These are phyloP conservation scores for Rattus norvegicus DNA, from an alignment of 2,113 vertebrate species.

Conservation along the genomic window GRCr8 NC_086021.1:83992001-83992500, in stretches of 20 bases:
- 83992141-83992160: not conserved
- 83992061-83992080: not conserved
- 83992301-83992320: not conserved
- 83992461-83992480: not conserved
- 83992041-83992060: not conserved
- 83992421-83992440: not conserved
- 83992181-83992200: not conserved
- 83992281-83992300: not conserved
- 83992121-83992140: not conserved
- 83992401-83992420: not conserved
- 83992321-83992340: slow-evolving; percentile 5
- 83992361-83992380: not conserved
- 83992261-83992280: not conserved
- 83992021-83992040: not conserved
- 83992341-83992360: not conserved
- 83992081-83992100: not conserved
- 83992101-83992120: not conserved
- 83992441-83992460: not conserved
- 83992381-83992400: not conserved
- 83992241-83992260: not conserved
- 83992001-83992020: not conserved
- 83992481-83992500: slow-evolving; percentile 7
- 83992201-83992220: not conserved
- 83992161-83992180: not conserved
- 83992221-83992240: not conserved